A percentile compares a stretch with the other conserved stretches of the same genome.
Conservation (phyloP, 2,888 invertebrate species). For the Heliconius sara region DNA sequence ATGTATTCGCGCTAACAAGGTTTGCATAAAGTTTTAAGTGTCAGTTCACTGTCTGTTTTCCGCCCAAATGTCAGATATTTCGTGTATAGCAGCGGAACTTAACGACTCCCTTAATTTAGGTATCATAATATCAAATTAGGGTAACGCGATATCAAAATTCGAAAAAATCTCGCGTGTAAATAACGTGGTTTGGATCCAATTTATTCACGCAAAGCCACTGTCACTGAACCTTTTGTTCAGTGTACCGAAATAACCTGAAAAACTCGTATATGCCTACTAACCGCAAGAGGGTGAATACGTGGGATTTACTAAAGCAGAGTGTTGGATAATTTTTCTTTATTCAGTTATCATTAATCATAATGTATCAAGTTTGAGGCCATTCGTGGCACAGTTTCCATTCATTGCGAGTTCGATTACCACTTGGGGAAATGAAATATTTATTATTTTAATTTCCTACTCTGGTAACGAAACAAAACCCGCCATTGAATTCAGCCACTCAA, state of each 20-base stretch:
- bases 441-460: no score
- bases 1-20: no score
- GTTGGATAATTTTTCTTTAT: not conserved
- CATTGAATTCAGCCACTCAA: no score
- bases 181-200: not conserved
- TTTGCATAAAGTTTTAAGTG: no score
- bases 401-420: no score
- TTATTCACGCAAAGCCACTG: constrained; percentile 3
- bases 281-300: not conserved
- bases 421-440: no score
- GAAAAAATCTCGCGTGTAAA: not conserved
- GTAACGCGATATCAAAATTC: not conserved
- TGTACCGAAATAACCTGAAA: constrained; percentile 9
- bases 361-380: not conserved
- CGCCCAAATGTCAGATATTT: no score
- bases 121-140: not conserved
- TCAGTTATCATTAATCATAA: constrained; percentile 1
- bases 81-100: no score
- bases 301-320: not conserved
- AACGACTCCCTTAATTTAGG: not conserved
- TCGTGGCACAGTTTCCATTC: no score
- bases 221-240: constrained; percentile 13
- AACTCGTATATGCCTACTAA: not conserved
- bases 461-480: no score
- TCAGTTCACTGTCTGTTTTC: no score